Conservation (phyloP, 2,888 invertebrate genomes). For the Drosophila kanekoi region DNA sequence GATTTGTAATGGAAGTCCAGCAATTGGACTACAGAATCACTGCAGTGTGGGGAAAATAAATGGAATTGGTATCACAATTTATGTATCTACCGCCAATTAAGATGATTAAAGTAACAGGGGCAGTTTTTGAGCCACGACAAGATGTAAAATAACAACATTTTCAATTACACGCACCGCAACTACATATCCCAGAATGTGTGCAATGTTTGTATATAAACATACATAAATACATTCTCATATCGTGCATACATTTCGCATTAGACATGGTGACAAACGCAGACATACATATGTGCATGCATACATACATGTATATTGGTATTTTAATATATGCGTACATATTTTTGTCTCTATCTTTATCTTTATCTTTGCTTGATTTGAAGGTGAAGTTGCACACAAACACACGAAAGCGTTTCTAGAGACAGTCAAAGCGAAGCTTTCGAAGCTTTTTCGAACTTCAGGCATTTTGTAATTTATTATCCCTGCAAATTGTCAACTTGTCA, state of each 20-base stretch:
- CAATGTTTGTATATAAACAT: conserved; percentile 10
- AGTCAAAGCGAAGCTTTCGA: conserved; percentile 39
- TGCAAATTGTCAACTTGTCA: conserved; percentile 1
- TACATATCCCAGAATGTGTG: conserved; percentile 8
- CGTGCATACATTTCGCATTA: conserved; percentile 9
- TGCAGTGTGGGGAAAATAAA: conserved; percentile 14
- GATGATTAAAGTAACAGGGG: conserved; percentile 20
- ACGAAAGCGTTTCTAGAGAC: conserved; percentile 22
- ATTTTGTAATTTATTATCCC: conserved; percentile 33
- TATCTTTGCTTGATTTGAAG: conserved; percentile 55
- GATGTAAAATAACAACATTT: conserved; percentile 2
- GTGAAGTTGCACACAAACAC: conserved; percentile 60
- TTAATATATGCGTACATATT: conserved; percentile 19
- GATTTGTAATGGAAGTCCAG: too few species aligned
- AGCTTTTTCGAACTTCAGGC: conserved; percentile 69
- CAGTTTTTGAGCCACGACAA: conserved; percentile 4
- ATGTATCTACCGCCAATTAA: conserved; percentile 14
- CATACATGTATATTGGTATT: conserved; percentile 15
- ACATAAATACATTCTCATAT: conserved; percentile 13
- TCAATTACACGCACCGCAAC: background rate
- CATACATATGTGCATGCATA: conserved; percentile 16
- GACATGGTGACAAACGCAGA: conserved; percentile 43
- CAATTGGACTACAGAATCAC: too few species aligned
- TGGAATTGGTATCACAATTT: conserved; percentile 1
- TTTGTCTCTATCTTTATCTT: conserved; percentile 18